Evolutionary conservation across 1,140 invertebrate species (phyloP), one percentile per base, ranked within the genome.

Genomic region (Atta texana): DNA sequence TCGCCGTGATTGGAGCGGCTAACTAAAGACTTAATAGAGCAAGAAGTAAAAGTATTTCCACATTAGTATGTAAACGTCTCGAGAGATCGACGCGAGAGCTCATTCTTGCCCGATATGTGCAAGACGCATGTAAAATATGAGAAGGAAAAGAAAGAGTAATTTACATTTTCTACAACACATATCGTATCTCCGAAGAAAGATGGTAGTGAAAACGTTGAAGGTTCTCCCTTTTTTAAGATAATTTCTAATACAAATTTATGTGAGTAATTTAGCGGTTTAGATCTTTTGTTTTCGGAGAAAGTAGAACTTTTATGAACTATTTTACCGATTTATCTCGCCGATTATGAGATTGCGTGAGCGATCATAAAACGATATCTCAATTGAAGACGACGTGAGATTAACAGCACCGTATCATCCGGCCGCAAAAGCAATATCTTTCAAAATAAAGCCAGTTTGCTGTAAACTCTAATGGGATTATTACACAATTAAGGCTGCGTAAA

Each of bases 1-100:
- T 69, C 12, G 8, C 18, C 5, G 16, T 10, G 61, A 55, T n/a
- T 34, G n/a, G 5, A 55, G 63, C n/a, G 44, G 44, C 39, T 55
- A 24, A 71, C 28, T 44, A 16, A 28, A 31, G 51, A 85, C 53
- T 87, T 88, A 88, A 88, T 89, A 89, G 72, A 77, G 88, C 88
- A 85, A 89, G 66, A 89, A 89, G 80, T 88, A 89, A 89, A 66
- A 89, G 78, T 82, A 64, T 64, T 34, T 57, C 61, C 21, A 51
- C 64, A 75, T 82, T 71, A 68, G 28, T 72, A 87, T 44, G 39
- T 44, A 76, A 85, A 14, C 28, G 28, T 72, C 31, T 6, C 49
- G 51, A 34, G 78, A 72, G 34, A 39, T 24, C 21, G 34, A 0
- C 24, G 24, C 24, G 24, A 24, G 21, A 57, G 16, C 21, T 76